phyloP scores from a whole-genome alignment of 2,888 invertebrate genomes.

The Orthosia gracilis region DNA sequence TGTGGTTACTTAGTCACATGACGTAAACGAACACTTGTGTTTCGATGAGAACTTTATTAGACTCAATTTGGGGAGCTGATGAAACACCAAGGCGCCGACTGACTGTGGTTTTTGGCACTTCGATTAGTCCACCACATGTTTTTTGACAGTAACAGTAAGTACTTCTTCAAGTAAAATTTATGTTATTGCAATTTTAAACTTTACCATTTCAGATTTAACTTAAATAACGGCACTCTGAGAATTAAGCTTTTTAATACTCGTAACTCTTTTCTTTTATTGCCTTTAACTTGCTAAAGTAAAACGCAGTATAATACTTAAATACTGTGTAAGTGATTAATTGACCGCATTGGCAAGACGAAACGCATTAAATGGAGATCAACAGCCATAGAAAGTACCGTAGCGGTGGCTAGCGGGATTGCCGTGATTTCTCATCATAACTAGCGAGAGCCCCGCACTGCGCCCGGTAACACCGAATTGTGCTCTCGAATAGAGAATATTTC shows the following conservation, averaged over 20 bases:
- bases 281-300: conserved; percentile 64
- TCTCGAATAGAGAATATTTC: conserved; percentile 86
- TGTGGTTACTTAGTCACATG: conserved; percentile 80
- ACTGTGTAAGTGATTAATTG: conserved; percentile 85
- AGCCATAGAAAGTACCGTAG: conserved; percentile 88
- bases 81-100: conserved; percentile 35
- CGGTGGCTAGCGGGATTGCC: conserved; percentile 86
- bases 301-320: conserved; percentile 69
- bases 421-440: conserved; percentile 84
- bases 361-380: conserved; percentile 86
- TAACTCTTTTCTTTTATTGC: conserved; percentile 29
- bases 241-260: background rate
- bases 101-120: conserved; percentile 9
- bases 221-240: conserved; percentile 18
- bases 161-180: background rate
- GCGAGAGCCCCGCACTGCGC: conserved; percentile 63
- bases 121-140: conserved; percentile 1
- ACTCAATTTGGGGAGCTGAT: conserved; percentile 71
- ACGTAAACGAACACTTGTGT: conserved; percentile 79
- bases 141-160: conserved; percentile 2
- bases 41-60: conserved; percentile 73
- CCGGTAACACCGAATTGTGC: conserved; percentile 84
- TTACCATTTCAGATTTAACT: background rate
- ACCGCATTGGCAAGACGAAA: conserved; percentile 85
- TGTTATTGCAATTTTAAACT: background rate